phyloP scores from a whole-genome alignment of 2,797 vertebrate species.

The Notamacropus eugenii region DNA sequence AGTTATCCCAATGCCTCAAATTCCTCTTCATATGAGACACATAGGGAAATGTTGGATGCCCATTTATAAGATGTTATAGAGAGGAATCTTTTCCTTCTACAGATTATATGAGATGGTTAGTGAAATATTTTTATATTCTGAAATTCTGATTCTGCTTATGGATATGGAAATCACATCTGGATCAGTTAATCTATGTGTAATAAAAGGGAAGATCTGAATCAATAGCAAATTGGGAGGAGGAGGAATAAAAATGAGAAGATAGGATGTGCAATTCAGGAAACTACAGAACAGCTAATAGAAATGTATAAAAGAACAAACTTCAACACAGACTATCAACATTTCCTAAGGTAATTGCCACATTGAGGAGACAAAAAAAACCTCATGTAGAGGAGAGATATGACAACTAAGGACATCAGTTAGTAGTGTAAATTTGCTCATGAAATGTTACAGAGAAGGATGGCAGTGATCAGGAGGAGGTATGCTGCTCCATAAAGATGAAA shows the following conservation, averaged over 20 bases:
- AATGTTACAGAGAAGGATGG: not conserved
- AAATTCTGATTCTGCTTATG: not conserved
- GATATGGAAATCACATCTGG: not conserved
- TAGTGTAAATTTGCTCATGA: not conserved
- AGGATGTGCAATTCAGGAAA: not conserved
- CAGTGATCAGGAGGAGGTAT: not conserved
- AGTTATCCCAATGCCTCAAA: not conserved
- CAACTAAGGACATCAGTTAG: not conserved
- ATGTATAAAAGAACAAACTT: not conserved
- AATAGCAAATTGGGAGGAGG: not conserved
- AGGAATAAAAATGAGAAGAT: not conserved
- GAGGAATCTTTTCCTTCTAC: not conserved
- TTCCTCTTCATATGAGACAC: not conserved
- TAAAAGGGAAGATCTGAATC: not conserved
- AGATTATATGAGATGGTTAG: not conserved
- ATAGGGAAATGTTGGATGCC: not conserved
- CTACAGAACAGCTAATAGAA: not conserved
- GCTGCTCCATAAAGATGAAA: not conserved
- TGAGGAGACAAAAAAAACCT: not conserved
- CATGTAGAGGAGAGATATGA: not conserved
- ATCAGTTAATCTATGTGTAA: not conserved
- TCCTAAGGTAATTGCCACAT: not conserved
- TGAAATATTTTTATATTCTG: not conserved
- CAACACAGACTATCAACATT: not conserved
- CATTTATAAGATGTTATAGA: not conserved